Evolutionary conservation across 2,888 invertebrate genomes (phyloP).

Genomic region (Hypomecis atomaria): DNA sequence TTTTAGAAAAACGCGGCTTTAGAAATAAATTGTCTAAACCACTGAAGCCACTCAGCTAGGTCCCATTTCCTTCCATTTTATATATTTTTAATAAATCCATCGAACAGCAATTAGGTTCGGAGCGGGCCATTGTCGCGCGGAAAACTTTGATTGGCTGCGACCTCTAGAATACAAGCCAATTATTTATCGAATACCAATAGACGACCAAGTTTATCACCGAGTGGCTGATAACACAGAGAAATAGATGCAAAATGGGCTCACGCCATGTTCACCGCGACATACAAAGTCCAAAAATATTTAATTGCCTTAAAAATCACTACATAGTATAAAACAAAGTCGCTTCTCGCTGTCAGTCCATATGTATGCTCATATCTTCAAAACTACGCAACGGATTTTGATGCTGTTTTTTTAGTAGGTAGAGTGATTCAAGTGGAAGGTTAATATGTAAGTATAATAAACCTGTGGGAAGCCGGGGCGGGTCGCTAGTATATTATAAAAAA

Average conservation of each 20-base stretch:
- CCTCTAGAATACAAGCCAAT: slow-evolving; percentile 73
- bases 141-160: slow-evolving; percentile 77
- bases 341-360: too few relatives aligned
- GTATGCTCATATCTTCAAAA: too few relatives aligned
- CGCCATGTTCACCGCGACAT: too few relatives aligned
- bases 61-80: slow-evolving; percentile 32
- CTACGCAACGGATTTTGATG: too few relatives aligned
- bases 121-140: slow-evolving; percentile 65
- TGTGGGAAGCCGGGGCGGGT: too few relatives aligned
- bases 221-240: not conserved
- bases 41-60: slow-evolving; percentile 11
- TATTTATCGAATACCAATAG: slow-evolving; percentile 76
- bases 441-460: too few relatives aligned
- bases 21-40: slow-evolving; percentile 7
- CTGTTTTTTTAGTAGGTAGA: too few relatives aligned
- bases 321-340: too few relatives aligned
- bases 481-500: too few relatives aligned
- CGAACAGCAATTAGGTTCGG: slow-evolving; percentile 73
- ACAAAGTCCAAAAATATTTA: too few relatives aligned
- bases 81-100: slow-evolving; percentile 56
- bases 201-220: slow-evolving; percentile 61
- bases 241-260: not conserved
- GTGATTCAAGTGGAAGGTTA: too few relatives aligned
- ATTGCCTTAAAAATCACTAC: too few relatives aligned
- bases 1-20: not conserved